Evolutionary conservation across 2,113 vertebrate genomes (phyloP).

Genomic region (Hemibagrus wyckioides): DNA sequence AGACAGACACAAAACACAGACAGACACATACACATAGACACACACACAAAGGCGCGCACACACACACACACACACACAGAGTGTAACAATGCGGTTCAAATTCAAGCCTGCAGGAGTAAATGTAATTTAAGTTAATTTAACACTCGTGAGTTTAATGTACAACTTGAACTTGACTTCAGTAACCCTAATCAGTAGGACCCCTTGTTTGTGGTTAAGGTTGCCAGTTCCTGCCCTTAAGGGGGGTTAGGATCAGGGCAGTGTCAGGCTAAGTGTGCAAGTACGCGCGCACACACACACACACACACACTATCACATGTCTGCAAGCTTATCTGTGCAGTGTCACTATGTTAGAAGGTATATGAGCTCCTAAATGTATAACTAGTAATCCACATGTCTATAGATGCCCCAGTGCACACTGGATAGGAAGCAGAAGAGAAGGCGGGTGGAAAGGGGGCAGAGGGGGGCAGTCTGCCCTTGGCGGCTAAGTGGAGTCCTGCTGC

Average conservation of each 20-base stretch:
- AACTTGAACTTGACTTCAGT: constrained; percentile 40
- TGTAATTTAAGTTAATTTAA: constrained; percentile 25
- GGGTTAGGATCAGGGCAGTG: constrained; percentile 16
- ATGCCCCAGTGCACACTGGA: constrained; percentile 6
- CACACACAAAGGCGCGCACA: constrained; percentile 63
- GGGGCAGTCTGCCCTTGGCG: constrained; percentile 50
- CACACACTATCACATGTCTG: background rate
- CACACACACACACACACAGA: constrained; percentile 40
- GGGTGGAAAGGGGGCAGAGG: background rate
- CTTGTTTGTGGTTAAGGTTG: constrained; percentile 33
- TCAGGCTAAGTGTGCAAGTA: background rate
- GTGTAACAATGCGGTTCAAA: background rate
- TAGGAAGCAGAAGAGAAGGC: background rate
- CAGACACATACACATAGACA: background rate
- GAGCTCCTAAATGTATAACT: constrained; percentile 24
- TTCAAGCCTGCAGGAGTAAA: constrained; percentile 16
- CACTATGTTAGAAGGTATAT: constrained; percentile 7
- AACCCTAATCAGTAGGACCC: constrained; percentile 13
- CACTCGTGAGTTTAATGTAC: constrained; percentile 27
- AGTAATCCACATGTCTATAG: constrained; percentile 37
- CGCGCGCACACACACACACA: background rate
- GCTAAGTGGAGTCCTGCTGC: constrained; percentile 59
- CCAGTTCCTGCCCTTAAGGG: constrained; percentile 2
- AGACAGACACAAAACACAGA: too few relatives aligned
- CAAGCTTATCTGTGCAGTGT: constrained; percentile 17